These are phyloP conservation scores for Odontomachus brunneus DNA, from an alignment of 1,140 invertebrate species.

Conservation along the genomic window DNA sequence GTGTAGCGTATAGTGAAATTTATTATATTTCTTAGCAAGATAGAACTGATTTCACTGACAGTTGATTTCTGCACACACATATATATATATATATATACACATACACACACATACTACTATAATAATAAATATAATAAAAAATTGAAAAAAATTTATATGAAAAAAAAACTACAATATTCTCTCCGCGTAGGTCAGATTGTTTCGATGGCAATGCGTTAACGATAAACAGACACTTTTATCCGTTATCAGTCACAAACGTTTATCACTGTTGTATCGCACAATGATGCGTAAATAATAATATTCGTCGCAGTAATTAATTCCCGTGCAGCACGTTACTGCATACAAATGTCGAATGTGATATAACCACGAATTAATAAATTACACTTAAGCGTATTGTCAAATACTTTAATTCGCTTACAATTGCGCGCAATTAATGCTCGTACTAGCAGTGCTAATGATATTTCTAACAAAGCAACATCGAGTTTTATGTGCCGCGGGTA, in stretches of 20 bases:
- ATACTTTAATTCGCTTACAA: constrained; percentile 26
- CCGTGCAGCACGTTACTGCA: background rate
- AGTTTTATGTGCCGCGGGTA: background rate
- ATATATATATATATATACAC: no score
- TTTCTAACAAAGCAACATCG: constrained; percentile 37
- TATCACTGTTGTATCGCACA: background rate
- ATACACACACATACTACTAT: no score
- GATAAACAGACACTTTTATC: background rate
- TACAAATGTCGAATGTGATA: background rate
- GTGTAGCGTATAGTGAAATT: no score
- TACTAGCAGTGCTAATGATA: constrained; percentile 4
- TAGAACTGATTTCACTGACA: no score
- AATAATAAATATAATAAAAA: no score
- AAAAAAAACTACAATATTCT: no score
- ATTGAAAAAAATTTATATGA: no score
- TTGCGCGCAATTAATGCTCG: constrained; percentile 17
- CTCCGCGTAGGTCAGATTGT: no score
- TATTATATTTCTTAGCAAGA: no score
- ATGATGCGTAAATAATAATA: constrained; percentile 3
- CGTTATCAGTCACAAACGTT: background rate
- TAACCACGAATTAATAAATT: constrained; percentile 45
- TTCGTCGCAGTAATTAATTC: constrained; percentile 6
- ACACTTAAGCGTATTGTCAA: background rate
- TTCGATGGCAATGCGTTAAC: no score
- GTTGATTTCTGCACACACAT: no score